Base-by-base conservation (phyloP, 37 sponge, comb jelly and placozoan genomes). In the Cliona cf. orientalis region DNA sequence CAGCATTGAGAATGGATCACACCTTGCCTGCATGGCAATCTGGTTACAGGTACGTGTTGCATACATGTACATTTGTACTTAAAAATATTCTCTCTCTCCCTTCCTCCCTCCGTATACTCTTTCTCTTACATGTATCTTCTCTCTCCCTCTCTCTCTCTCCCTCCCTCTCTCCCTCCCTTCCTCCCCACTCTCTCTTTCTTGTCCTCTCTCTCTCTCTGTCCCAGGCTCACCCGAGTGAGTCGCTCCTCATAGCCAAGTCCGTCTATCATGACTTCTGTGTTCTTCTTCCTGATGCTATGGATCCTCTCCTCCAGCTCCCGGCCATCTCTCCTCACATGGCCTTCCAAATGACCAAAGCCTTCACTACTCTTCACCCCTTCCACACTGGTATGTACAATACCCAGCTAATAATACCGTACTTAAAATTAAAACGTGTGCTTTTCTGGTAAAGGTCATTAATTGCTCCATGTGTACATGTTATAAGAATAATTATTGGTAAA, bases 1-100 rank as follows among this genome's bases (percentile, higher is more conserved):
- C 39, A 88, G 81, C 42, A 36, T 56, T 17, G 80, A 78, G 63
- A 79, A 60, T 55, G 31, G 46, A 4, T 3, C 57, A 2, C 49
- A 80, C 17, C 79, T 92, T n/a, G 36, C 70, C 34, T 84, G 80
- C 45, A 61, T 64, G 1, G 78, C 93, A 38, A 34, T 76, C 43
- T 92, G 93, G 93, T 88, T 92, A 89, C 74, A 69, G 84, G 93
- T 92, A 46, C 63, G 53, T 66, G 46, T 32, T 37, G 2, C 28
- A n/a, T 25, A 22, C 69, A 22, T 49, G 33, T 34, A 36, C 34
- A 14, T 11, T 5, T 26, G 23, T 22, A 17, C 23, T 26, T 3
- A 1, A 19, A 38, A n/a, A 23, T 40, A 9, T 14, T 58, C 1
- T 6, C 26, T 35, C 41, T 3, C 2, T 41, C 6, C 5, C 45